These are phyloP conservation scores for Ormyrus rosae DNA, from an alignment of 2,888 invertebrate species.

Conservation along the genomic window DNA sequence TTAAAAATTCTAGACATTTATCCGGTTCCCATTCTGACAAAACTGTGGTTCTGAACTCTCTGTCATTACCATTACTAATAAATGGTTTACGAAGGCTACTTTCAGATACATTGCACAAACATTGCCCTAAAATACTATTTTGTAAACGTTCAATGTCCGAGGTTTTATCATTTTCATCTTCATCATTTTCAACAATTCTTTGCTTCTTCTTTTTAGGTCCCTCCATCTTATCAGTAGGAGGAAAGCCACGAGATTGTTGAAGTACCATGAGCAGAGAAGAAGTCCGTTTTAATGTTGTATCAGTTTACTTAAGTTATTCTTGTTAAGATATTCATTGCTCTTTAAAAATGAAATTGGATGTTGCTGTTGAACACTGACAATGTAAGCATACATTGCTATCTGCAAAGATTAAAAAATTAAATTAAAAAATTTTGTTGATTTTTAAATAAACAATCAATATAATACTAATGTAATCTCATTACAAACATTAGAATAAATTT, in stretches of 20 bases:
- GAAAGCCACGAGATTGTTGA: constrained; percentile 78
- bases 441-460: too few relatives aligned
- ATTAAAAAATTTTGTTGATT: too few relatives aligned
- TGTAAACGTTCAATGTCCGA: constrained; percentile 81
- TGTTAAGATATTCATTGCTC: constrained; percentile 57
- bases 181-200: constrained; percentile 79
- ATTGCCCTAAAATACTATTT: constrained; percentile 84
- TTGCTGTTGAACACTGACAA: constrained; percentile 8
- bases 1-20: constrained; percentile 86
- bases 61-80: constrained; percentile 79
- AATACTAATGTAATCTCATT: background rate
- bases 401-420: constrained; percentile 29
- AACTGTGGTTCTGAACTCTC: constrained; percentile 77
- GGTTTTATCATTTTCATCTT: constrained; percentile 80
- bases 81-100: constrained; percentile 84
- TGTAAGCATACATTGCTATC: constrained; percentile 17
- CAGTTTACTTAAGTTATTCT: constrained; percentile 67
- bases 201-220: constrained; percentile 92
- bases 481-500: background rate
- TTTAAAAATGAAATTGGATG: constrained; percentile 8
- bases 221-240: constrained; percentile 82
- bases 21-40: constrained; percentile 82
- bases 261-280: constrained; percentile 80
- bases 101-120: constrained; percentile 87
- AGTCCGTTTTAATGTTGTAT: constrained; percentile 54